Evolutionary conservation across 2,888 invertebrate species (phyloP), one percentile per base, ranked within the genome.

Genomic region (Agrotis ipsilon): DNA sequence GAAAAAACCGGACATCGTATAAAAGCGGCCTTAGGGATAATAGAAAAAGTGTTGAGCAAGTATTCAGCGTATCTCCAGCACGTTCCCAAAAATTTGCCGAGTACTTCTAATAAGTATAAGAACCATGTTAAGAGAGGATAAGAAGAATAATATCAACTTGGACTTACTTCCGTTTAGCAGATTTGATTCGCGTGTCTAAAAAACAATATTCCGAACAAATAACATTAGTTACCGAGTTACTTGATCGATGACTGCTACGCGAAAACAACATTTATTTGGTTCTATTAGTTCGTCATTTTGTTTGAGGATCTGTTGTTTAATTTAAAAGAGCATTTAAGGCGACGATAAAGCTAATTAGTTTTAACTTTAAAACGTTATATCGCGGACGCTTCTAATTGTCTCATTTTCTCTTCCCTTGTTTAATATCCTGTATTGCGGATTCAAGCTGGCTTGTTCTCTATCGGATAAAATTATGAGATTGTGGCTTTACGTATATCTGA

Each of bases 141-240:
- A n/a, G n/a, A n/a, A n/a, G n/a, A n/a, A n/a, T n/a, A n/a, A n/a
- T n/a, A n/a, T n/a, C n/a, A n/a, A n/a, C n/a, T n/a, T 27, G 5
- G 0, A 5, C 27, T 27, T 27, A 27, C 27, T 5, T 5, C 27
- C 27, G 3, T 32, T 32, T 32, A 32, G 9, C 32, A 32, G 32
- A 32, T 32, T 32, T 32, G 5, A 21, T 39, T 64, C 55, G 27
- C 48, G 45, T 54, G 39, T 76, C 45, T 32, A 21, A 60, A 65
- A 45, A 45, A 73, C 72, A 68, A 64, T 72, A 52, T 21, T 46
- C n/a, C 45, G 46, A 54, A 61, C 39, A 57, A 64, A 64, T 24
- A 71, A 61, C 60, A 32, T 32, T 39, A 54, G 4, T 51, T 75
- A 67, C 43, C 60, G n/a, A 60, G 59, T 57, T 48, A 63, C 55